Evolutionary conservation across 1,140 invertebrate species (phyloP).

Genomic region (Zaprionus taronus): DNA sequence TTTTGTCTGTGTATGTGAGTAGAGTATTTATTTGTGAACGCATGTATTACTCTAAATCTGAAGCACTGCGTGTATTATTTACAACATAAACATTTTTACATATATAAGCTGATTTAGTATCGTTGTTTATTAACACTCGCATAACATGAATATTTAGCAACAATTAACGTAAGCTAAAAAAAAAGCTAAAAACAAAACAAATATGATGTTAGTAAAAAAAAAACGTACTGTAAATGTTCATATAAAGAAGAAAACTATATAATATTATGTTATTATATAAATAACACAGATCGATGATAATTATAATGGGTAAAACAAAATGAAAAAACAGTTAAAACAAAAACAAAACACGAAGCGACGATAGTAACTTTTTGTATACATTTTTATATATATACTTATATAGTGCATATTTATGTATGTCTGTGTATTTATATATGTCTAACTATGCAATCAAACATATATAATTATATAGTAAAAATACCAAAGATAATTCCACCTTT

Average conservation of each 20-base stretch:
- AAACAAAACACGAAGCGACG: conserved; percentile 36
- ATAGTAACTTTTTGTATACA: conserved; percentile 65
- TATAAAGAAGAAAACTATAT: conserved; percentile 64
- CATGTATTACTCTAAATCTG: conserved; percentile 51
- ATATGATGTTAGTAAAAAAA: conserved; percentile 36
- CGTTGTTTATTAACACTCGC: conserved; percentile 63
- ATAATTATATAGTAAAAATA: conserved; percentile 76
- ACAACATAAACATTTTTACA: conserved; percentile 57
- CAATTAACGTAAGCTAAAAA: conserved; percentile 64
- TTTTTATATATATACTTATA: conserved; percentile 42
- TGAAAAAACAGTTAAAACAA: conserved; percentile 10
- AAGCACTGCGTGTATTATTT: conserved; percentile 71
- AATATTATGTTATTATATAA: conserved; percentile 73
- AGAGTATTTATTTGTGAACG: conserved; percentile 52
- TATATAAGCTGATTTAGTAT: conserved; percentile 69
- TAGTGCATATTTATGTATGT: conserved; percentile 46
- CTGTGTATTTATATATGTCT: conserved; percentile 51
- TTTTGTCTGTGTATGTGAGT: conserved; percentile 34
- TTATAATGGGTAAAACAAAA: conserved; percentile 18
- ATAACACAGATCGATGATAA: conserved; percentile 45
- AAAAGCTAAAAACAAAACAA: conserved; percentile 38
- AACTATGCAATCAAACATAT: conserved; percentile 45
- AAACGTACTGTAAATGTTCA: conserved; percentile 58
- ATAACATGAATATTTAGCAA: conserved; percentile 61
- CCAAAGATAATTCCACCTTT: conserved; percentile 82